Evolutionary conservation across 2,797 vertebrate species (phyloP).

Genomic region (Poecilia picta): DNA sequence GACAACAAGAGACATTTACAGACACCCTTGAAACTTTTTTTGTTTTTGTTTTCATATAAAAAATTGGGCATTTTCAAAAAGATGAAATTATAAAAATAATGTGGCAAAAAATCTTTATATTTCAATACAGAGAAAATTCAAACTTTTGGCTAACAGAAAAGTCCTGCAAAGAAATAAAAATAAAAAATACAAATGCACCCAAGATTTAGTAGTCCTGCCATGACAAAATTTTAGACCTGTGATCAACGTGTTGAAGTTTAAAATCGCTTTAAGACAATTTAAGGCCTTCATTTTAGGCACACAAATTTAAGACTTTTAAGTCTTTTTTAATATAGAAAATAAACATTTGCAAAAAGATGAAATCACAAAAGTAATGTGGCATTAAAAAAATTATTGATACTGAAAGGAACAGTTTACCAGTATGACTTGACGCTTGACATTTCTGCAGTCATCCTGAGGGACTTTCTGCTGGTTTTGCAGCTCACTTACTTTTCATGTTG

Average conservation of each 20-base stretch:
- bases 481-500: slow-evolving; percentile 45
- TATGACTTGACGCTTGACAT: neutral
- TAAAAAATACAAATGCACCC: too few species aligned
- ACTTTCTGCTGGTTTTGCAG: neutral
- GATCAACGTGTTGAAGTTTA: too few species aligned
- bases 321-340: neutral
- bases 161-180: too few species aligned
- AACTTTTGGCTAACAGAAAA: too few species aligned
- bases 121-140: too few species aligned
- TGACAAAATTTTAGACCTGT: too few species aligned
- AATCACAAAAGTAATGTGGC: neutral
- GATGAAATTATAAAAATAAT: neutral
- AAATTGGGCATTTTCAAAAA: neutral
- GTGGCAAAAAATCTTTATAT: neutral
- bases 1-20: too few species aligned
- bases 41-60: too few species aligned
- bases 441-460: neutral
- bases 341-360: neutral
- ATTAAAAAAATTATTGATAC: neutral
- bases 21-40: too few species aligned
- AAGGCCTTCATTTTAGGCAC: too few species aligned
- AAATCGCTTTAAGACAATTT: too few species aligned
- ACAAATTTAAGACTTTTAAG: neutral
- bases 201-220: too few species aligned
- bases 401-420: neutral